Conservation (phyloP, 92 coral and sea anemone genomes). For the Virgularia gustaviana region DNA sequence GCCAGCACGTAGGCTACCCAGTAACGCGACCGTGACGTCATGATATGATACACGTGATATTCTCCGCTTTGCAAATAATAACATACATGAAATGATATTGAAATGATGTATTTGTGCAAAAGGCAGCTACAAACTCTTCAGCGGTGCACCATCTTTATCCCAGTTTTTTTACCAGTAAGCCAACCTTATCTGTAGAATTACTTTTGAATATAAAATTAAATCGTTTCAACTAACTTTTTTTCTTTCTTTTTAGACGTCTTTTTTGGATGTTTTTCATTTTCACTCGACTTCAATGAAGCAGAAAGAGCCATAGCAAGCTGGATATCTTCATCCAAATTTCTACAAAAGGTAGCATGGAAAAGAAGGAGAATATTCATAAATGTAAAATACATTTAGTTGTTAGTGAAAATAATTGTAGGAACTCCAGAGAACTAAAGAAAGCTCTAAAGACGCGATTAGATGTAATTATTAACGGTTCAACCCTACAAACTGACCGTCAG, state of each 20-base stretch:
- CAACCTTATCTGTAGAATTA: too few species aligned
- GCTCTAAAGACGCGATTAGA: too few species aligned
- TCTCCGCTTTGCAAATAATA: too few species aligned
- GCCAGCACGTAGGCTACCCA: too few species aligned
- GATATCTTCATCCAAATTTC: conserved; percentile 82
- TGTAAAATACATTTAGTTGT: neutral
- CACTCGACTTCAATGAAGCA: conserved; percentile 81
- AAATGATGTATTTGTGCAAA: too few species aligned
- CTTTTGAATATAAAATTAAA: neutral
- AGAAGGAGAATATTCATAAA: neutral
- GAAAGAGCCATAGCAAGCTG: conserved; percentile 96
- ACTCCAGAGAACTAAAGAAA: neutral
- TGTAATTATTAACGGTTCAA: too few species aligned
- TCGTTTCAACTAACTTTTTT: conserved; percentile 39
- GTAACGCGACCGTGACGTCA: too few species aligned
- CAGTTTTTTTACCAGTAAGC: too few species aligned
- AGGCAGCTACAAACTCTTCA: too few species aligned
- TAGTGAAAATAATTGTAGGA: neutral
- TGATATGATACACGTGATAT: too few species aligned
- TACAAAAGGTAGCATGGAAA: conserved; percentile 6
- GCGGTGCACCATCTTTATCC: too few species aligned
- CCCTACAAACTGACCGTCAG: neutral
- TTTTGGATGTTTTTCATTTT: neutral
- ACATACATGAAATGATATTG: too few species aligned
- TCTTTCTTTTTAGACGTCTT: conserved; percentile 52